Evolutionary conservation across 2,888 invertebrate species (phyloP), one percentile per base, ranked within the genome.

Genomic region (Sesia bembeciformis): DNA sequence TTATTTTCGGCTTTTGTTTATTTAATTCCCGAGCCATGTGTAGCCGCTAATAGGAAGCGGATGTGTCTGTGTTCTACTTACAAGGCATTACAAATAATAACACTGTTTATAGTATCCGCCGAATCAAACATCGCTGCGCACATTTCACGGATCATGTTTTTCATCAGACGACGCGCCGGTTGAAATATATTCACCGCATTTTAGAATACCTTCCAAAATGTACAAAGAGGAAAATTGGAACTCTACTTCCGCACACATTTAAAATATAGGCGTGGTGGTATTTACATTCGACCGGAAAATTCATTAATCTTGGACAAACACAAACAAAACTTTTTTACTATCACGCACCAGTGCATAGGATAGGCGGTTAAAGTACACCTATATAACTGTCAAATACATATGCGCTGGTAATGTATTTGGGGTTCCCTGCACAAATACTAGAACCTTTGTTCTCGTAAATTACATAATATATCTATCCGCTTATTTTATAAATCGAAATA

Each of bases 101-200:
- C 70, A 66, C 66, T 82, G 80, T 83, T 81, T 82, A 81, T 70
- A 73, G 58, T 68, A 70, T 65, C 67, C 64, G 70, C 69, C 62
- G 74, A 76, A 74, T 76, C 74, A 78, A 77, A 81, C 77, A 76
- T 72, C 73, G 72, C 68, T 74, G 62, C 70, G 69, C 61, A 60
- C 58, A 66, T 61, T 58, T 61, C 62, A 62, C 62, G 60, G 64
- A 60, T 61, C 62, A 51, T 62, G 64, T 61, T 62, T 64, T 62
- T 66, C 65, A 70, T 69, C 62, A 64, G 62, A 63, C 64, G 63
- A 63, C 50, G 51, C 46, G 46, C 23, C 23, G 1, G 23, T 23
- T 23, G 46, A 23, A 7, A 46, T 7, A 56, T 55, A 56, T 53
- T 54, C 58, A 54, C 55, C 53, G 40, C 49, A 50, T 57, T 54